A percentile compares a stretch with the other conserved stretches of the same genome.
Conservation (phyloP, 2,113 vertebrate species). For the Thalassoma bifasciatum region DNA sequence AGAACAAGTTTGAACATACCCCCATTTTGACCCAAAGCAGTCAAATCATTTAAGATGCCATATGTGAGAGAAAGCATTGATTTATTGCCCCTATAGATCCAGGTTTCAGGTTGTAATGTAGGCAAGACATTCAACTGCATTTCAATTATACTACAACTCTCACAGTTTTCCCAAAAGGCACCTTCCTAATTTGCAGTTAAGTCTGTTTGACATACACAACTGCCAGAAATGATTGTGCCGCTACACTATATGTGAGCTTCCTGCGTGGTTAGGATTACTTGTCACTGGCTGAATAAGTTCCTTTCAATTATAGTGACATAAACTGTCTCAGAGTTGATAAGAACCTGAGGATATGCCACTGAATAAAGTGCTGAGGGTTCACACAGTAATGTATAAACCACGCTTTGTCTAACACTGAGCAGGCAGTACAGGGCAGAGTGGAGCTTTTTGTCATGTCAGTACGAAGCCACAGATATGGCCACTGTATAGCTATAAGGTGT, state of each 20-base stretch:
- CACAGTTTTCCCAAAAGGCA: constrained; percentile 55
- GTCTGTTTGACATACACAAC: constrained; percentile 43
- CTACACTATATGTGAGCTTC: constrained; percentile 18
- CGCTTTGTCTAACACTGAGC: constrained; percentile 37
- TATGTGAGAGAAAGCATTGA: constrained; percentile 85
- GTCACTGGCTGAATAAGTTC: constrained; percentile 37
- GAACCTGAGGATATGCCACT: constrained; percentile 20
- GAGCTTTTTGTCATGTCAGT: constrained; percentile 43
- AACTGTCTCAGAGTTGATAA: constrained; percentile 49
- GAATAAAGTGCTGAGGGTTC: constrained; percentile 45
- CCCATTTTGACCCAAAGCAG: constrained; percentile 33
- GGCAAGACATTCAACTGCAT: constrained; percentile 74
- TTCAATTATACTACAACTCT: constrained; percentile 81
- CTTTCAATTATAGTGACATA: constrained; percentile 58
- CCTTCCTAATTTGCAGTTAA: constrained; percentile 56
- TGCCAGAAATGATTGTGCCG: constrained; percentile 41
- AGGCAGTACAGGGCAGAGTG: constrained; percentile 14
- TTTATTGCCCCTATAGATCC: constrained; percentile 76
- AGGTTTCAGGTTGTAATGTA: constrained; percentile 77
- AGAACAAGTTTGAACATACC: not conserved
- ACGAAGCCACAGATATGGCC: too few species aligned
- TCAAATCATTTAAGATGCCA: constrained; percentile 74
- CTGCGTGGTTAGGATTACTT: constrained; percentile 37
- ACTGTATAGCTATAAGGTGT: too few species aligned
- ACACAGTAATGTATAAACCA: constrained; percentile 26